These are phyloP conservation scores for Aptenodytes forsteri DNA, from an alignment of 2,113 vertebrate species.

Conservation along the genomic window DNA sequence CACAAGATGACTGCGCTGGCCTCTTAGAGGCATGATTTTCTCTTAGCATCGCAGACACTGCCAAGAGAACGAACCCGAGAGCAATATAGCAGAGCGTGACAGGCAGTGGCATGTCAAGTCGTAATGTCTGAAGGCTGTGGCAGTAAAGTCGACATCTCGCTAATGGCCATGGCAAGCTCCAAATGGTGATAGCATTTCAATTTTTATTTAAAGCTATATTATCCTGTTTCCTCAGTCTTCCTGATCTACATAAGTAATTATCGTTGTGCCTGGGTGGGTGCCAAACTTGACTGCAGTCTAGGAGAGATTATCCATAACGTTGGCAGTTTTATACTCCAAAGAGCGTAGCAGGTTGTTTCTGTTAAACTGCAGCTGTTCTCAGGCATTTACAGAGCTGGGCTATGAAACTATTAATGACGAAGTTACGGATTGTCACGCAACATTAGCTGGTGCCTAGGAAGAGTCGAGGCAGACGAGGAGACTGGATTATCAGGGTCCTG, in stretches of 20 bases:
- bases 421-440: neutral
- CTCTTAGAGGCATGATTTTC: neutral
- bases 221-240: slow-evolving; percentile 18
- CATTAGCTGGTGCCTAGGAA: neutral
- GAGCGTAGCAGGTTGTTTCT: slow-evolving; percentile 5
- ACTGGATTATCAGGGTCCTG: neutral
- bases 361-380: neutral
- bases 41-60: neutral
- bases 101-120: neutral
- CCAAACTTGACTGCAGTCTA: slow-evolving; percentile 7
- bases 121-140: neutral
- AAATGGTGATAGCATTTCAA: slow-evolving; percentile 15
- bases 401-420: neutral
- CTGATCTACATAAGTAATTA: slow-evolving; percentile 54
- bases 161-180: slow-evolving; percentile 25
- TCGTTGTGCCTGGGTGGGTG: slow-evolving; percentile 28
- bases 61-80: neutral
- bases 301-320: neutral
- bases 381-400: neutral
- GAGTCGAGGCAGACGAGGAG: neutral
- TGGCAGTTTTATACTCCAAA: neutral
- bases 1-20: neutral
- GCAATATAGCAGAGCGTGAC: neutral
- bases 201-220: slow-evolving; percentile 46
- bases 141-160: neutral